Evolutionary conservation across 2,113 vertebrate genomes (phyloP).

Genomic region (Protomyctophum bolini): DNA sequence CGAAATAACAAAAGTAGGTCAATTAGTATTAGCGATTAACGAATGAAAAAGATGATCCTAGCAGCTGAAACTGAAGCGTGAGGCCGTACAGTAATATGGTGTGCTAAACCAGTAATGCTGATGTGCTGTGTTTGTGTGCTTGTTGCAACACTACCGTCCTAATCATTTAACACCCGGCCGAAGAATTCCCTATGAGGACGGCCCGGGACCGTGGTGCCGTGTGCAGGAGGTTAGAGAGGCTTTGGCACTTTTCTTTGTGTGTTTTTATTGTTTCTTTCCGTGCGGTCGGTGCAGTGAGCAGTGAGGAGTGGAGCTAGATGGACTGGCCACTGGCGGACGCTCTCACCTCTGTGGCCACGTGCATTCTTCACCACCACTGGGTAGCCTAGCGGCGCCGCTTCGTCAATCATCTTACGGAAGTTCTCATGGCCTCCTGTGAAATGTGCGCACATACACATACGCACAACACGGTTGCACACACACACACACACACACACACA

Average conservation of each 20-base stretch:
- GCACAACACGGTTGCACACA: conserved; percentile 15
- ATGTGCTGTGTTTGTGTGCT: conserved; percentile 11
- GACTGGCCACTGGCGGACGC: neutral
- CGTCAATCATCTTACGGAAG: conserved; percentile 92
- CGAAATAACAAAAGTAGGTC: conserved; percentile 22
- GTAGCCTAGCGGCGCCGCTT: conserved; percentile 90
- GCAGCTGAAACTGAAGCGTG: neutral
- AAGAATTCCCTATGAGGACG: conserved; percentile 48
- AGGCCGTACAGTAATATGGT: neutral
- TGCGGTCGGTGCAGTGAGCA: neutral
- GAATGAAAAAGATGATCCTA: conserved; percentile 16
- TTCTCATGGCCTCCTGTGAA: conserved; percentile 88
- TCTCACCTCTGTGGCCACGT: conserved; percentile 88
- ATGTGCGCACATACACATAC: conserved; percentile 40
- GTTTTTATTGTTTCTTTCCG: neutral
- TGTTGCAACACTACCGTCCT: conserved; percentile 18
- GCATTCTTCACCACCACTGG: conserved; percentile 93
- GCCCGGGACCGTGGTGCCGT: conserved; percentile 1
- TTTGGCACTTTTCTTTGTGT: neutral
- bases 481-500: conserved; percentile 8
- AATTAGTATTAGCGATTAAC: conserved; percentile 12
- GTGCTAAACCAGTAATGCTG: neutral
- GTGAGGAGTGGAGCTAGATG: neutral
- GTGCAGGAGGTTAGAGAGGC: neutral
- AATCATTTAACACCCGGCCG: conserved; percentile 52